Percentiles rank a stretch among this genome's conserved stretches.
Evolutionary conservation across 1,140 invertebrate genomes (phyloP).

Genomic region (Drosophila punjabiensis): DNA sequence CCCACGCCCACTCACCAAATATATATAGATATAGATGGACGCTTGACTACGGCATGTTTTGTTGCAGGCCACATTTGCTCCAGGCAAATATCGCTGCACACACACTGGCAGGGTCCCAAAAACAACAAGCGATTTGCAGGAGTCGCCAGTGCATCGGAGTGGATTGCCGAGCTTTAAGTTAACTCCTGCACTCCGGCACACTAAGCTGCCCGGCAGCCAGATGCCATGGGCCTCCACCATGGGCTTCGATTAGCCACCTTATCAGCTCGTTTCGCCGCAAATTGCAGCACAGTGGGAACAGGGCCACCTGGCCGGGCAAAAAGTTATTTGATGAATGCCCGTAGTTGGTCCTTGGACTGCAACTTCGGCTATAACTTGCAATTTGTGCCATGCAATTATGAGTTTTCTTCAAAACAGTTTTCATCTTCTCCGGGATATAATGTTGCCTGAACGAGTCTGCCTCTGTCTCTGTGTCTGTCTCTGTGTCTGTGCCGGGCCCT

Average conservation of each 20-base stretch:
- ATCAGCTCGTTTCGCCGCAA: slow-evolving; percentile 53
- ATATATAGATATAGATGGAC: slow-evolving; percentile 50
- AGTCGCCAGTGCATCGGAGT: slow-evolving; percentile 46
- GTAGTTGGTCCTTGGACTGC: slow-evolving; percentile 48
- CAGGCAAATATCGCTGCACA: slow-evolving; percentile 57
- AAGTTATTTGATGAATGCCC: slow-evolving; percentile 72
- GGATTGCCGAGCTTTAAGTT: slow-evolving; percentile 48
- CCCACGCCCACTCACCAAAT: slow-evolving; percentile 19
- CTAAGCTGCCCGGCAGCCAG: slow-evolving; percentile 20
- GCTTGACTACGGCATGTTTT: slow-evolving; percentile 61
- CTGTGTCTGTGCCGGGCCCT: slow-evolving; percentile 16
- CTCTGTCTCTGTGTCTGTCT: slow-evolving; percentile 33
- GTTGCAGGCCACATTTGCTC: slow-evolving; percentile 69
- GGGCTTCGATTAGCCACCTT: slow-evolving; percentile 30
- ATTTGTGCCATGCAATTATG: slow-evolving; percentile 80
- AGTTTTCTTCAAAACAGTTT: slow-evolving; percentile 74
- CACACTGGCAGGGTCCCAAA: slow-evolving; percentile 24
- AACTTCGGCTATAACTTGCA: slow-evolving; percentile 79
- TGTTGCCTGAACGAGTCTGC: slow-evolving; percentile 59
- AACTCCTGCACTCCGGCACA: slow-evolving; percentile 32
- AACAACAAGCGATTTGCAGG: slow-evolving; percentile 61
- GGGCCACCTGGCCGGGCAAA: slow-evolving; percentile 34
- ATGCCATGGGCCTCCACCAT: background rate
- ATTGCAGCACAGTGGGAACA: slow-evolving; percentile 41
- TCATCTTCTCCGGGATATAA: slow-evolving; percentile 63